phyloP scores from a whole-genome alignment of 53 echinoderm and acorn worm species.

The Hippasteria phrygiana region DNA sequence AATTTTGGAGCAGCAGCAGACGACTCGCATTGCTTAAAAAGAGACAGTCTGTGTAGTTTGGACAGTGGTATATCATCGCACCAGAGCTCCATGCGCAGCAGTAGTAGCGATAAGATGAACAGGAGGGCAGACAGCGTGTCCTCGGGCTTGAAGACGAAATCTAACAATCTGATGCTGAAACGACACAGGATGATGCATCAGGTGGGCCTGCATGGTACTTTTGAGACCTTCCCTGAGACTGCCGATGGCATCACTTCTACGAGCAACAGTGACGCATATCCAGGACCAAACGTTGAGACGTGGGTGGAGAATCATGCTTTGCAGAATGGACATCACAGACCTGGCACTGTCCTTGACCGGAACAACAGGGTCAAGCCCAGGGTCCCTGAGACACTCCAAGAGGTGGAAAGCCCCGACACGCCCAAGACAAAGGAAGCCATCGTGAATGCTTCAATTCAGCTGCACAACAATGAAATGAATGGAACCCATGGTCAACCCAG shows the following conservation, averaged over 20 bases:
- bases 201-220: constrained; percentile 14
- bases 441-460: neutral
- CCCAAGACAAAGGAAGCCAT: neutral
- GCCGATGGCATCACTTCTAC: neutral
- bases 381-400: constrained; percentile 52
- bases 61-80: constrained; percentile 97
- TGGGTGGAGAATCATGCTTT: constrained; percentile 51
- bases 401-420: constrained; percentile 9
- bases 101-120: constrained; percentile 68
- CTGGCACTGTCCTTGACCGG: neutral
- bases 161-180: constrained; percentile 59
- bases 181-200: constrained; percentile 51
- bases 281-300: constrained; percentile 18
- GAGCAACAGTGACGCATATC: constrained; percentile 1
- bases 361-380: constrained; percentile 35
- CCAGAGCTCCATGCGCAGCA: constrained; percentile 79
- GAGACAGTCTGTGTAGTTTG: constrained; percentile 87
- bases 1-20: neutral
- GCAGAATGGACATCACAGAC: constrained; percentile 33
- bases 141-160: constrained; percentile 49
- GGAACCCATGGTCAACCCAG: neutral
- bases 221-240: constrained; percentile 38
- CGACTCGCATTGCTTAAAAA: constrained; percentile 53
- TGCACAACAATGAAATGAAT: neutral
- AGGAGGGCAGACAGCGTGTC: constrained; percentile 45